phyloP scores from a whole-genome alignment of 2,797 vertebrate genomes.

The Danio tinwini region DNA sequence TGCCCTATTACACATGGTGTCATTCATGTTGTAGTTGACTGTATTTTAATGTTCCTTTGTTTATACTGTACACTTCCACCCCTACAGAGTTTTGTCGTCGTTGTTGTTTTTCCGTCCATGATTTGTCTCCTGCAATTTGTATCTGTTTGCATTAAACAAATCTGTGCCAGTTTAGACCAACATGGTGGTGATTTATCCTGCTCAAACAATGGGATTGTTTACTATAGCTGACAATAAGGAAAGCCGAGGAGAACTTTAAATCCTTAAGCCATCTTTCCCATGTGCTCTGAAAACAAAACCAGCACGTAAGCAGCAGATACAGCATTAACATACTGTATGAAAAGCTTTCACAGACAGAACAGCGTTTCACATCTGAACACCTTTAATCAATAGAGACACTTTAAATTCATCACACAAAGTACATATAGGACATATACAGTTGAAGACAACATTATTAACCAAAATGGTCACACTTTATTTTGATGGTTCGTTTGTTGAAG shows the following conservation, averaged over 20 bases:
- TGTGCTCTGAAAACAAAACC: slow-evolving; percentile 17
- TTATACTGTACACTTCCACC: no score
- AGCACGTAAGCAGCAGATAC: neutral
- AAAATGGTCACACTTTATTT: no score
- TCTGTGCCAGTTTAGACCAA: neutral
- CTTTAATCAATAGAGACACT: neutral
- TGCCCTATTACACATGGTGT: no score
- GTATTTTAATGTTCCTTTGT: no score
- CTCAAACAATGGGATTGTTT: neutral
- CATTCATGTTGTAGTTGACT: no score
- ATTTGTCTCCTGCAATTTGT: no score
- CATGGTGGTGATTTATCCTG: neutral
- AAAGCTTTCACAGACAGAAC: neutral
- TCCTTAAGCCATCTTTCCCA: slow-evolving; percentile 13
- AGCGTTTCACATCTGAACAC: neutral
- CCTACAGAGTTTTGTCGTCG: no score
- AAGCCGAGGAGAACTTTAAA: slow-evolving; percentile 19
- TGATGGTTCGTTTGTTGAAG: no score
- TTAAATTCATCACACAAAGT: neutral
- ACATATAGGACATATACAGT: neutral
- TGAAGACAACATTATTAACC: no score
- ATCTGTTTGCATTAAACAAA: neutral
- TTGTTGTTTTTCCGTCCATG: no score
- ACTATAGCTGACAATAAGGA: neutral
- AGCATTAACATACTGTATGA: slow-evolving; percentile 11